Evolutionary conservation across 2,888 invertebrate species (phyloP).

Genomic region (Marronus borbonicus): DNA sequence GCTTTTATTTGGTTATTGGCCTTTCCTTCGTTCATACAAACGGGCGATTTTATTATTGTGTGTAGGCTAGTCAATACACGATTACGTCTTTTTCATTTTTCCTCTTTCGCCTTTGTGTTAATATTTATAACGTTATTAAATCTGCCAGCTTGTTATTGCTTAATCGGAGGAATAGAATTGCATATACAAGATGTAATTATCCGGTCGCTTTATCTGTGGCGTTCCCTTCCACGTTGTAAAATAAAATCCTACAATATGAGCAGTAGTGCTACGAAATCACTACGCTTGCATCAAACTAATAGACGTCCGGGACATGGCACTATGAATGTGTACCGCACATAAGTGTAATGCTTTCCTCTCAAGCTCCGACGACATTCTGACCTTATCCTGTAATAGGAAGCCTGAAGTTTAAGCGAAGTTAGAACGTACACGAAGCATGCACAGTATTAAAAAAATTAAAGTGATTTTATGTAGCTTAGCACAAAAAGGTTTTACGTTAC

Average conservation of each 20-base stretch:
- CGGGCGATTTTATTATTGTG: constrained; percentile 7
- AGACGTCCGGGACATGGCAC: neutral
- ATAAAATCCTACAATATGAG: neutral
- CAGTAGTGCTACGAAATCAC: neutral
- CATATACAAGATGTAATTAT: neutral
- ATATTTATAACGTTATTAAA: neutral
- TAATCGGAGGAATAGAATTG: neutral
- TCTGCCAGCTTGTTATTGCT: neutral
- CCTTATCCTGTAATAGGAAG: constrained; percentile 10
- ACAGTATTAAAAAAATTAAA: constrained; percentile 16
- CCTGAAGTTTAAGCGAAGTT: constrained; percentile 4
- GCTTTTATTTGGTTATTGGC: constrained; percentile 37
- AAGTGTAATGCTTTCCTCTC: constrained; percentile 20
- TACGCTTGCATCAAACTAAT: constrained; percentile 6
- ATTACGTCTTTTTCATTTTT: constrained; percentile 15
- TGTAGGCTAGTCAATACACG: constrained; percentile 14
- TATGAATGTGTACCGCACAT: constrained; percentile 7
- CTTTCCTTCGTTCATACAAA: constrained; percentile 15
- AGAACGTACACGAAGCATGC: neutral
- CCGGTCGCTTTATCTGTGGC: neutral
- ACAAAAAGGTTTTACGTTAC: neutral
- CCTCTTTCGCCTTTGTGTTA: neutral
- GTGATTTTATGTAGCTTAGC: neutral
- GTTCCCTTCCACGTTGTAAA: neutral
- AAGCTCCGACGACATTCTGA: constrained; percentile 1